These are phyloP conservation scores for Lycocerus yunnanus DNA, from an alignment of 2,888 invertebrate species.

Conservation along the genomic window DNA sequence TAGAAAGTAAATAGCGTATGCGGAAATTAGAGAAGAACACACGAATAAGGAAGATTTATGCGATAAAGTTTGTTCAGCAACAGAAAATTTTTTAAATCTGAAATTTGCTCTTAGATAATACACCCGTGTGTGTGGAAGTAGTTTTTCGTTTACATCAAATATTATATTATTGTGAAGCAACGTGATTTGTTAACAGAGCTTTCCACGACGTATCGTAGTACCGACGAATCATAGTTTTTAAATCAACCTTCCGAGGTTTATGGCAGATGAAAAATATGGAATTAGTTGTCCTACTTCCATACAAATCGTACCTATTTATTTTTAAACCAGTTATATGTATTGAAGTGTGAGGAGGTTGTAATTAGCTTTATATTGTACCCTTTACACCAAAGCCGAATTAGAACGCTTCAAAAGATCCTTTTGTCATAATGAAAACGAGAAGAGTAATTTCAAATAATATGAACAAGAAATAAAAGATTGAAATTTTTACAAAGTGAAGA, in stretches of 20 bases:
- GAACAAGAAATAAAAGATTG: not conserved
- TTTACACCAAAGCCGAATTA: slow-evolving; percentile 21
- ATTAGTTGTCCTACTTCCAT: not conserved
- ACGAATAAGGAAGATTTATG: not conserved
- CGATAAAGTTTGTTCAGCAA: not conserved
- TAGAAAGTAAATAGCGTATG: not conserved
- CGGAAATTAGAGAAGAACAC: not conserved
- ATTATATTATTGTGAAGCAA: too few species aligned
- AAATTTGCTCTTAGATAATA: not conserved
- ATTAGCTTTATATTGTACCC: slow-evolving; percentile 22
- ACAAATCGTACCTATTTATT: not conserved
- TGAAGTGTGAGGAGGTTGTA: slow-evolving; percentile 16
- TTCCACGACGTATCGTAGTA: too few species aligned
- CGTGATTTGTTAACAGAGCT: too few species aligned
- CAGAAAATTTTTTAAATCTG: not conserved
- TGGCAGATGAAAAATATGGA: not conserved
- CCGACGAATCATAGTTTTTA: too few species aligned
- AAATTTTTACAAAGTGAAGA: not conserved
- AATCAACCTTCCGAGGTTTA: too few species aligned
- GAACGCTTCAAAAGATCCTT: slow-evolving; percentile 18
- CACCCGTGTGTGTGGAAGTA: too few species aligned
- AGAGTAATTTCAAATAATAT: not conserved
- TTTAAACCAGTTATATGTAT: slow-evolving; percentile 6
- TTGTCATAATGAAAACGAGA: slow-evolving; percentile 17
- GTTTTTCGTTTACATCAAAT: too few species aligned